A percentile compares a stretch with the other conserved stretches of the same genome.
Evolutionary conservation across 2,888 invertebrate species (phyloP).

Genomic region (Harpalus rubripes): DNA sequence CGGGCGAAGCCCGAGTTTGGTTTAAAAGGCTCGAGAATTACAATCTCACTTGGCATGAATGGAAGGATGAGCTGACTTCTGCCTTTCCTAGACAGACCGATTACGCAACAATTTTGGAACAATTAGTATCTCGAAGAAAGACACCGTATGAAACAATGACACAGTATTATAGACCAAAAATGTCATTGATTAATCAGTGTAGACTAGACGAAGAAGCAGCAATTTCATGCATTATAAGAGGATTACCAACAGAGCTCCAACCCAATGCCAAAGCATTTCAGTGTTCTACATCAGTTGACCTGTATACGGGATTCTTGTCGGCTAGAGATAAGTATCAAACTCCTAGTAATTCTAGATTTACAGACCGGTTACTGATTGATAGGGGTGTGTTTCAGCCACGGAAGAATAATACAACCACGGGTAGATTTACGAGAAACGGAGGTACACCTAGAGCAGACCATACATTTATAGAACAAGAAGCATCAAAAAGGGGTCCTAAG

Average conservation of each 20-base stretch:
- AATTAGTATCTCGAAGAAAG: conserved; percentile 70
- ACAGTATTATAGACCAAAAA: conserved; percentile 70
- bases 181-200: conserved; percentile 65
- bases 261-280: conserved; percentile 65
- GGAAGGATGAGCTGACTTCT: conserved; percentile 68
- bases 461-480: neutral
- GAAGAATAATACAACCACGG: neutral
- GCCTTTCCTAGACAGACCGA: conserved; percentile 69
- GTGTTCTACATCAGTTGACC: conserved; percentile 51
- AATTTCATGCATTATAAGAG: conserved; percentile 57
- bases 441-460: neutral
- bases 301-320: conserved; percentile 62
- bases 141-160: conserved; percentile 70
- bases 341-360: neutral
- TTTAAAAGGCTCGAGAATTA: conserved; percentile 70
- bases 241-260: conserved; percentile 61
- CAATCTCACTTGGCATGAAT: conserved; percentile 69
- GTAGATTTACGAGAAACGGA: neutral
- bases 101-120: conserved; percentile 70
- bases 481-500: neutral
- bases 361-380: neutral
- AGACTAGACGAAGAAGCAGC: conserved; percentile 35
- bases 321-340: conserved; percentile 67
- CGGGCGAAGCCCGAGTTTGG: conserved; percentile 70
- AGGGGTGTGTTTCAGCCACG: neutral